phyloP scores from a whole-genome alignment of 1,140 invertebrate species.

The Ctenoplectra terminalis region DNA sequence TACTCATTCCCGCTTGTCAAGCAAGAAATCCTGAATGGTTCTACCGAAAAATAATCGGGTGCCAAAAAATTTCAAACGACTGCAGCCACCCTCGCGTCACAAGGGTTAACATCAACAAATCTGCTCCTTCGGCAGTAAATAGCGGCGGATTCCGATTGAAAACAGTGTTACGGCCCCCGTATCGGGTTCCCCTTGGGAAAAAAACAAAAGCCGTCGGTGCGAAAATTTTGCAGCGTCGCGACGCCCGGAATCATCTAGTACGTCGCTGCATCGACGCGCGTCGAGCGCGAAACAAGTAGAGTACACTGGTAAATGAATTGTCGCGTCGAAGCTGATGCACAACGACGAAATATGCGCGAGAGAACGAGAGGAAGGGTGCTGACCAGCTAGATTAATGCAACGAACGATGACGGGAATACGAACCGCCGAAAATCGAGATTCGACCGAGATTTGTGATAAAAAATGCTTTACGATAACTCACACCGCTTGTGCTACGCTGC shows the following conservation, averaged over 20 bases:
- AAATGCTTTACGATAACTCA: background rate
- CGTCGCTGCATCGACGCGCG: conserved; percentile 39
- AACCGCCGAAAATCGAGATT: conserved; percentile 26
- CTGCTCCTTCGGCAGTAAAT: background rate
- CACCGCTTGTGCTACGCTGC: too few species aligned
- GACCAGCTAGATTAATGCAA: conserved; percentile 29
- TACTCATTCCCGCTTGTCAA: background rate
- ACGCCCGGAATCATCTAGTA: background rate
- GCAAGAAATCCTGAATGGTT: background rate
- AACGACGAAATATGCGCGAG: conserved; percentile 42
- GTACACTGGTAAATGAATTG: conserved; percentile 40
- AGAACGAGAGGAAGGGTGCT: conserved; percentile 6
- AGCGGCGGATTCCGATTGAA: background rate
- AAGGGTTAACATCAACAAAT: background rate
- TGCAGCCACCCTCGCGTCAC: background rate
- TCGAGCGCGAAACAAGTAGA: conserved; percentile 45
- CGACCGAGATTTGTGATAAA: conserved; percentile 9
- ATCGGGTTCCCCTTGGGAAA: conserved; percentile 19
- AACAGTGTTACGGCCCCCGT: background rate
- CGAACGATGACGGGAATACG: conserved; percentile 3
- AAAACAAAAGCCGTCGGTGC: conserved; percentile 34
- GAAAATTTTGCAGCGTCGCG: conserved; percentile 22
- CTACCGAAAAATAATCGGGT: too few species aligned
- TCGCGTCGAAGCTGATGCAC: conserved; percentile 36
- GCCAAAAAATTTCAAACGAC: background rate